phyloP scores from a whole-genome alignment of 2,797 vertebrate species.

The Dryobates pubescens region DNA sequence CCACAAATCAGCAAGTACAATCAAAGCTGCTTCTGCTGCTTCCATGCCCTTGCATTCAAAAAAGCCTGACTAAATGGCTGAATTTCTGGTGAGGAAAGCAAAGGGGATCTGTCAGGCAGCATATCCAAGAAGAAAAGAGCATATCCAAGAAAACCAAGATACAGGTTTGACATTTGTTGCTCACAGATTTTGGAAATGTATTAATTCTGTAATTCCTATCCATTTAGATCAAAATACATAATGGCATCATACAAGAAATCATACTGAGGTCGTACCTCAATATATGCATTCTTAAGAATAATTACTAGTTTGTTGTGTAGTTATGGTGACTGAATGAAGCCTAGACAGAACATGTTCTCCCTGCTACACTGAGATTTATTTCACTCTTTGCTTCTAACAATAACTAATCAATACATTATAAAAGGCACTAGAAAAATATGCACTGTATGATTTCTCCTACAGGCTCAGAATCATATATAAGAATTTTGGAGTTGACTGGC shows the following conservation, averaged over 20 bases:
- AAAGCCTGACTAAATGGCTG: neutral
- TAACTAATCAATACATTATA: neutral
- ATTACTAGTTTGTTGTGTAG: neutral
- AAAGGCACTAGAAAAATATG: neutral
- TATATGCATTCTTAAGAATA: neutral
- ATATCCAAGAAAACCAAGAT: neutral
- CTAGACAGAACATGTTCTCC: neutral
- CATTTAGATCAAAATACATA: neutral
- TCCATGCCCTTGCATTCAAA: neutral
- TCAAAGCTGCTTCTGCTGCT: neutral
- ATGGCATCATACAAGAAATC: neutral
- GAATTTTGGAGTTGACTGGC: neutral
- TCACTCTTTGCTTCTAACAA: neutral
- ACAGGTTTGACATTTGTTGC: neutral
- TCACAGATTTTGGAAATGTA: neutral
- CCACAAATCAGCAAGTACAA: neutral
- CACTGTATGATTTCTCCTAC: neutral
- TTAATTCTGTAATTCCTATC: neutral
- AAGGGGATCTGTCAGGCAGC: neutral
- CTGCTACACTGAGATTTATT: neutral
- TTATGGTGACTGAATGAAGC: neutral
- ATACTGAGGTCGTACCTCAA: neutral
- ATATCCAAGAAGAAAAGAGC: neutral
- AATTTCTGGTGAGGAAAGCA: neutral
- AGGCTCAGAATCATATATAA: neutral